Percentiles rank a stretch among this genome's conserved stretches.
Evolutionary conservation across 2,797 vertebrate species (phyloP).

Genomic region (Delichon dasypus): DNA sequence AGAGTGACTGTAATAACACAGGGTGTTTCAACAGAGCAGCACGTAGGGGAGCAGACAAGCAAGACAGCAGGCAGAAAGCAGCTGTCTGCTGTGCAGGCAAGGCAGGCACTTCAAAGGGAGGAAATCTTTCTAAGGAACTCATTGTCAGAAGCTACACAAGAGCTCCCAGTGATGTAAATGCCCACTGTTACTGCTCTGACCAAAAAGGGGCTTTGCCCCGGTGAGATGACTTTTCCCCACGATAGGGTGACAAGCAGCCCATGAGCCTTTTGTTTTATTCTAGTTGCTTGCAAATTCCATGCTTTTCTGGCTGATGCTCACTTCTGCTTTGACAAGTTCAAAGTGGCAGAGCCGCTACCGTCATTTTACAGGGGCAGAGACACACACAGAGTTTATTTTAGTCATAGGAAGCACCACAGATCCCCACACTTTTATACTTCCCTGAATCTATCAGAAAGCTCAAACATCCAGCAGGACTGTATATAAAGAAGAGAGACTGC

Average conservation of each 20-base stretch:
- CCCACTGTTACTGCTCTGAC: background rate
- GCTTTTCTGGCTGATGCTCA: background rate
- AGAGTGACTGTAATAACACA: conserved; percentile 50
- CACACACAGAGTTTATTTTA: background rate
- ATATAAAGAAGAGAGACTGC: background rate
- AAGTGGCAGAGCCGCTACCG: background rate
- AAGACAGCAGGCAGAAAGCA: conserved; percentile 38
- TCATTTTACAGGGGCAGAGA: background rate
- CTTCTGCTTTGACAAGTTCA: background rate
- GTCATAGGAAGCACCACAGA: background rate
- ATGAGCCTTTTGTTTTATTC: conserved; percentile 9
- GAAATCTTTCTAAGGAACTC: conserved; percentile 32
- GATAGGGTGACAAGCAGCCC: background rate
- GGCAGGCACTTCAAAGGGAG: conserved; percentile 41
- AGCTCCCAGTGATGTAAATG: background rate
- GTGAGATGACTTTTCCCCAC: background rate
- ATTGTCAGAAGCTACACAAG: background rate
- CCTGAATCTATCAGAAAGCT: background rate
- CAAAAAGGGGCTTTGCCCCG: background rate
- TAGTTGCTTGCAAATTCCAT: background rate
- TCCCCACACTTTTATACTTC: background rate
- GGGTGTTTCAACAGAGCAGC: conserved; percentile 48
- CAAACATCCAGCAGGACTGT: background rate
- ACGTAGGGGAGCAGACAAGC: conserved; percentile 22
- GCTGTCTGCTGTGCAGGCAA: conserved; percentile 4